Evolutionary conservation across 2,113 vertebrate species (phyloP), one percentile per base, ranked within the genome.

Genomic region (Oreotragus oreotragus): DNA sequence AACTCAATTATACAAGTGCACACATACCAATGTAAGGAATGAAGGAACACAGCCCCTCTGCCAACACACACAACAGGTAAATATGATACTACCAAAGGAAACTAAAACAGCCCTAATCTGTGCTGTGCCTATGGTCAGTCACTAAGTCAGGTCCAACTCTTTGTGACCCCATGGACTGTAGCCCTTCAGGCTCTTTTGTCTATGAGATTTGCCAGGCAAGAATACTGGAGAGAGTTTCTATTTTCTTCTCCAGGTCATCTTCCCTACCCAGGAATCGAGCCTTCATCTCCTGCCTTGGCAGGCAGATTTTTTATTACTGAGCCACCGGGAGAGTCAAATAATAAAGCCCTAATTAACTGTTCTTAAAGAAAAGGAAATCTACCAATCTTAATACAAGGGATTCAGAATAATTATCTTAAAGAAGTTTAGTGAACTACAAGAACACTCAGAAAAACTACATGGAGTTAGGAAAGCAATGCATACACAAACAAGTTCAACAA

Each of bases 231-330:
- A 14, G 23, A 43, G 23, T 76, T 43, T 25, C 12, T 76, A 76
- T 43, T 43, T 76, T 43, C 64, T 76, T 27, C 23, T 43, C 70
- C 12, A 43, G 3, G 21, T 39, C 21, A 43, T 43, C 70, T 76
- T 76, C 70, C 21, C 1, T 0, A 27, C 11, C 36, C 6, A 76
- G 70, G 12, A 43, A 43, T 76, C 0, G 6, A 76, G 39, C 23
- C 70, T 76, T 6, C 6, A 7, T 76, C 39, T 43, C 70, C 70
- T 43, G 70, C 36, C 21, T 73, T 73, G 12, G 39, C 70, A 76
- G 36, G 36, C 70, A 76, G 36, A 43, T 76, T 27, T 43, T 76
- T 76, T 76, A 76, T 76, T 15, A 76, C 70, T 43, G 23, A 43
- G 23, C 39, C 70, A 76, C 23, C 70, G 27, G 39, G 70, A 39